phyloP scores from a whole-genome alignment of 37 sponge, comb jelly and placozoan genomes.

The Haliclona indistincta region DNA sequence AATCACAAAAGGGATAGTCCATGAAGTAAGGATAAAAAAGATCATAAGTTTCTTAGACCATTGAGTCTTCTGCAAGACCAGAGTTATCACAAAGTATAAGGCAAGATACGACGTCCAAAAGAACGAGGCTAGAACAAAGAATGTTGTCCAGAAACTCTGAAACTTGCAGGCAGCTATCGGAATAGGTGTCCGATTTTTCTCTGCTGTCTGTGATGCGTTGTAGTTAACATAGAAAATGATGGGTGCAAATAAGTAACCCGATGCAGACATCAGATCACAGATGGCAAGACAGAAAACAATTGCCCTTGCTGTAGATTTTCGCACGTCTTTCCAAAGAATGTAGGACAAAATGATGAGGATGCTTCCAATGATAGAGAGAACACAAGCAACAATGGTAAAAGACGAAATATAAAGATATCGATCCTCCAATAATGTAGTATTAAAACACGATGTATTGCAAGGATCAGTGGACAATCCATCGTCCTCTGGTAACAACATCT shows the following conservation, averaged over 20 bases:
- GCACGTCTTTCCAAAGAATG: constrained; percentile 34
- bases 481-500: too few species aligned
- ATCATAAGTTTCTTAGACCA: constrained; percentile 35
- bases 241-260: constrained; percentile 46
- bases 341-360: constrained; percentile 53
- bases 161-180: constrained; percentile 47
- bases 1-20: constrained; percentile 59
- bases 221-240: too few species aligned
- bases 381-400: constrained; percentile 23
- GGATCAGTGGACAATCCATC: too few species aligned
- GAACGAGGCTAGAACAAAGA: constrained; percentile 47
- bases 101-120: constrained; percentile 65
- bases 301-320: constrained; percentile 39
- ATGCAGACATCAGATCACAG: constrained; percentile 62
- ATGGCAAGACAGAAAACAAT: constrained; percentile 60
- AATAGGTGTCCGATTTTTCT: too few species aligned
- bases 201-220: too few species aligned
- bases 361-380: constrained; percentile 45
- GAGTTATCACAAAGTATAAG: constrained; percentile 48
- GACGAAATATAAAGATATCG: too few species aligned
- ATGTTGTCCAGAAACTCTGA: constrained; percentile 55
- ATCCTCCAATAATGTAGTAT: too few species aligned
- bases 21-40: constrained; percentile 46
- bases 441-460: too few species aligned
- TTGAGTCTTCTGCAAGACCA: constrained; percentile 23